A percentile compares a stretch with the other conserved stretches of the same genome.
Conservation (phyloP, 1,140 invertebrate genomes). For the Asbolus verrucosus region DNA sequence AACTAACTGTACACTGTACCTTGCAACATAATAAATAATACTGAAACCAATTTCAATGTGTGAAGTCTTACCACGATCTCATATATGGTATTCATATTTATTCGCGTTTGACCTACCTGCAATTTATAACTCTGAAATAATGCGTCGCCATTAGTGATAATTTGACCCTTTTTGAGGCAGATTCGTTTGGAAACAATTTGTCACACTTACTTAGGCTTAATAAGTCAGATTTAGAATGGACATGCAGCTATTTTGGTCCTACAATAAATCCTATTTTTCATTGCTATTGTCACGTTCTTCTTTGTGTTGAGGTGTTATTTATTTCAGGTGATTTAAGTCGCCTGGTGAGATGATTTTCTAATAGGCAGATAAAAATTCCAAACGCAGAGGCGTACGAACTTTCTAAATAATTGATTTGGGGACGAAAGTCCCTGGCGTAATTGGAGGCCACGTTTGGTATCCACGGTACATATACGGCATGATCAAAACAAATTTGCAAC, state of each 20-base stretch:
- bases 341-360: conserved; percentile 33
- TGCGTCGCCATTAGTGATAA: not conserved
- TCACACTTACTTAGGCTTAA: conserved; percentile 28
- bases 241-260: not conserved
- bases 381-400: conserved; percentile 5
- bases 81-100: not conserved
- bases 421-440: too few relatives aligned
- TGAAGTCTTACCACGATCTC: conserved; percentile 6
- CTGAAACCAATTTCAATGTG: conserved; percentile 24
- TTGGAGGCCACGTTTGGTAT: too few relatives aligned
- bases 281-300: conserved; percentile 26
- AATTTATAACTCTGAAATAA: not conserved
- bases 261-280: conserved; percentile 15
- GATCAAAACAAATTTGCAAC: too few relatives aligned
- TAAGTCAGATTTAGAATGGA: conserved; percentile 32
- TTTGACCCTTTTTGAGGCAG: not conserved
- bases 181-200: conserved; percentile 10
- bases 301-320: conserved; percentile 33
- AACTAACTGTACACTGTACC: conserved; percentile 4
- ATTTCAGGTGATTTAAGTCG: conserved; percentile 32
- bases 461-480: too few relatives aligned
- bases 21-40: conserved; percentile 12
- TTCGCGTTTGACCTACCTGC: not conserved
- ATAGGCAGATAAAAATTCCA: conserved; percentile 28
- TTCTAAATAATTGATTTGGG: conserved; percentile 1